Evolutionary conservation across 2,888 invertebrate genomes (phyloP).

Genomic region (Eupithecia subfuscata): DNA sequence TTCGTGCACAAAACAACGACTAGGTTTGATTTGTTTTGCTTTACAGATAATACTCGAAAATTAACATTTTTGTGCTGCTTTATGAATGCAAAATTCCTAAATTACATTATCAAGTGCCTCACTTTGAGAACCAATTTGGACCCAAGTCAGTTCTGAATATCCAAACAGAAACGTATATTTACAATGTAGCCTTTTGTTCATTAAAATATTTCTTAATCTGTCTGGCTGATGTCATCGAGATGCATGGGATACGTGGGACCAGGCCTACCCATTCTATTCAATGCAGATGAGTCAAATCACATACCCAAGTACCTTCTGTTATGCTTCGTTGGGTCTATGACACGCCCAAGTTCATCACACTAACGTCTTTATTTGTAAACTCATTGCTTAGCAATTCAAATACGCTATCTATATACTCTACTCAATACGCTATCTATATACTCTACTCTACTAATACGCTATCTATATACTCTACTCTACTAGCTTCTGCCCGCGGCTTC

Average conservation of each 20-base stretch:
- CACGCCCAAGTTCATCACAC: constrained; percentile 33
- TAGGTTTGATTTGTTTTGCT: neutral
- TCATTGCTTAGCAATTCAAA: neutral
- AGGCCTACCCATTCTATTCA: constrained; percentile 40
- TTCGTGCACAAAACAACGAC: neutral
- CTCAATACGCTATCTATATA: too few relatives aligned
- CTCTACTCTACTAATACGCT: too few relatives aligned
- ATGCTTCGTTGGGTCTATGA: constrained; percentile 40
- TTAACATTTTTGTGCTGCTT: neutral
- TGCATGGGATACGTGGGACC: constrained; percentile 37
- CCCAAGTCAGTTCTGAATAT: neutral
- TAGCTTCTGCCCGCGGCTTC: too few relatives aligned
- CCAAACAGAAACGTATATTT: neutral
- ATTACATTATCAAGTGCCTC: neutral
- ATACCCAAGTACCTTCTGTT: constrained; percentile 34
- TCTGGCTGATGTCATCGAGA: constrained; percentile 24
- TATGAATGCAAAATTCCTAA: neutral
- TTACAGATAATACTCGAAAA: neutral
- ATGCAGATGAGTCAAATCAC: constrained; percentile 38
- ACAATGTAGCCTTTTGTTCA: neutral
- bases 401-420: too few relatives aligned
- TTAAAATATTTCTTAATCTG: constrained; percentile 3
- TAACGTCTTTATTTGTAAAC: constrained; percentile 16
- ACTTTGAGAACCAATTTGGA: neutral
- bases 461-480: too few relatives aligned